Evolutionary conservation across 2,113 vertebrate species (phyloP).

Genomic region (Trogon melanurus): DNA sequence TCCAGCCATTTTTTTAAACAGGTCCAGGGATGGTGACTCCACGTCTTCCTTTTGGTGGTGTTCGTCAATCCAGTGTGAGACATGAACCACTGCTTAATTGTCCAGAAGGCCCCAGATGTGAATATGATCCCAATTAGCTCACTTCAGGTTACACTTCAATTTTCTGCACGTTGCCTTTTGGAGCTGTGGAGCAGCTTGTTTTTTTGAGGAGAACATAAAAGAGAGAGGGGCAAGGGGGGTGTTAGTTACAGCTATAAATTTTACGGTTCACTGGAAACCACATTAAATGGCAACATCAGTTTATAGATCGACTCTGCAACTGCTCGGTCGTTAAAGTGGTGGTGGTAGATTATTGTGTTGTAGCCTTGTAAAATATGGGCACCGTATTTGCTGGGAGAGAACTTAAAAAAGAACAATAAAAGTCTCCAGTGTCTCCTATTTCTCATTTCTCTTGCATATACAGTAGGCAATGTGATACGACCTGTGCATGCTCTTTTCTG

Average conservation of each 20-base stretch:
- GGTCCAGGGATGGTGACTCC: too few species aligned
- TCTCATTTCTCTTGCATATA: not conserved
- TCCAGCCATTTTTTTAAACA: too few species aligned
- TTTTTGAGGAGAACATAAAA: slow-evolving; percentile 62
- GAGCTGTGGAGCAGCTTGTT: slow-evolving; percentile 51
- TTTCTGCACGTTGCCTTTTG: not conserved
- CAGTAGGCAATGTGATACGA: not conserved
- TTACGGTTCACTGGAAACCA: slow-evolving; percentile 72
- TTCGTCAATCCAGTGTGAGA: not conserved
- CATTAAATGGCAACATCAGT: slow-evolving; percentile 71
- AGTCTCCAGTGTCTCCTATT: slow-evolving; percentile 35
- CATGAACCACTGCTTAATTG: not conserved
- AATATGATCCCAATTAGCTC: slow-evolving; percentile 57
- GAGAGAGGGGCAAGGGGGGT: slow-evolving; percentile 22
- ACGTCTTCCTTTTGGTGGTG: not conserved
- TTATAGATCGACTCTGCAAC: slow-evolving; percentile 66
- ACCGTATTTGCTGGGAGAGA: slow-evolving; percentile 33
- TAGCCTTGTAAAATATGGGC: slow-evolving; percentile 54
- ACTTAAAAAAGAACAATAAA: slow-evolving; percentile 52
- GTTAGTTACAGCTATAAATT: slow-evolving; percentile 73
- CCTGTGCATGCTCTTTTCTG: not conserved
- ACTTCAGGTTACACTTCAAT: slow-evolving; percentile 34
- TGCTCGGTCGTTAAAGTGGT: slow-evolving; percentile 41
- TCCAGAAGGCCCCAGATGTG: not conserved
- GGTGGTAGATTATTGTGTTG: slow-evolving; percentile 58